Evolutionary conservation across 2,113 vertebrate species (phyloP).

Genomic region (Clinocottus analis): DNA sequence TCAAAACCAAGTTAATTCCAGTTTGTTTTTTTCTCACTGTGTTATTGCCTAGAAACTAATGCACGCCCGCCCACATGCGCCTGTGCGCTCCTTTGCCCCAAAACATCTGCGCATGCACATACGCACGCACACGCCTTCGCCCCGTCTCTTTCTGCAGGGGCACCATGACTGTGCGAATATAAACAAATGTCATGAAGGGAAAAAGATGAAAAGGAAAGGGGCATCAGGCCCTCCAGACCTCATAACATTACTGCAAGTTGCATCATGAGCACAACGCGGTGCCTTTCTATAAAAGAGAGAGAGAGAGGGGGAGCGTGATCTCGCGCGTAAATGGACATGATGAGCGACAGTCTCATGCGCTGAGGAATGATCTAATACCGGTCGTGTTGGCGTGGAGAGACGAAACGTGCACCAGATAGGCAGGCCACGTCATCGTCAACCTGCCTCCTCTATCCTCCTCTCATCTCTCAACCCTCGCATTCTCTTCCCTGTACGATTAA

Average conservation of each 20-base stretch:
- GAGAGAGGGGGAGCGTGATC: conserved; percentile 46
- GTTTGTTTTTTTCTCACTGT: neutral
- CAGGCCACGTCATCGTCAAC: conserved; percentile 29
- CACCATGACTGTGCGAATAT: conserved; percentile 36
- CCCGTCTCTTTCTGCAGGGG: conserved; percentile 16
- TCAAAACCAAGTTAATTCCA: conserved; percentile 7
- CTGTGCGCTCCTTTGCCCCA: neutral
- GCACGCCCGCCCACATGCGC: neutral
- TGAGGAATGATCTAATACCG: conserved; percentile 43
- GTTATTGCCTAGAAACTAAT: conserved; percentile 11
- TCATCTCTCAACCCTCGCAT: neutral
- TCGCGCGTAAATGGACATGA: conserved; percentile 55
- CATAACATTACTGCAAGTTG: conserved; percentile 76
- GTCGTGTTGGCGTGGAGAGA: conserved; percentile 8
- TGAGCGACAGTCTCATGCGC: conserved; percentile 55
- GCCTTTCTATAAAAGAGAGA: conserved; percentile 40
- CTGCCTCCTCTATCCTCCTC: neutral
- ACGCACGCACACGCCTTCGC: neutral
- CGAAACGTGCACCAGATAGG: neutral
- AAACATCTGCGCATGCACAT: neutral
- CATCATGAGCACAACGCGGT: conserved; percentile 73
- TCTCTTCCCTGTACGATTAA: conserved; percentile 5
- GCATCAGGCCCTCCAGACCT: conserved; percentile 44
- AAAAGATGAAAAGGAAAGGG: conserved; percentile 41
- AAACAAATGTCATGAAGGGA: conserved; percentile 44